Percentiles rank a stretch among this genome's conserved stretches.
Conservation (phyloP, 2,113 vertebrate species). For the Scytalopus superciliaris region DNA sequence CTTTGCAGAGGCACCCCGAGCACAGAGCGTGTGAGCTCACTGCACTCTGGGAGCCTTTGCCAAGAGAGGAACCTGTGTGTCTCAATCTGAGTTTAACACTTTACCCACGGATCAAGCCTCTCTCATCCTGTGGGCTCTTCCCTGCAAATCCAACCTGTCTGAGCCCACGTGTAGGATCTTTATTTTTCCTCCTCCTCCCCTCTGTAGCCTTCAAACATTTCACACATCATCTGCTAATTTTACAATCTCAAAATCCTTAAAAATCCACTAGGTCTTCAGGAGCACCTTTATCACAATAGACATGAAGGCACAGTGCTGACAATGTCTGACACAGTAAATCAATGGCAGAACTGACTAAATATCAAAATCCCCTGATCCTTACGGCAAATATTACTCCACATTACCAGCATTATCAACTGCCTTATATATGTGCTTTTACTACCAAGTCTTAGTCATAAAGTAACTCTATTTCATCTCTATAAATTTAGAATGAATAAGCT, state of each 20-base stretch:
- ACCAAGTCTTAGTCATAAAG: neutral
- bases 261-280: neutral
- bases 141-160: neutral
- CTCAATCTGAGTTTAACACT: neutral
- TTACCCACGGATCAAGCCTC: neutral
- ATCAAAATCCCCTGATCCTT: neutral
- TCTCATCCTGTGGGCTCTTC: neutral
- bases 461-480: neutral
- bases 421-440: neutral
- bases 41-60: neutral
- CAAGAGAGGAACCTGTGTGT: neutral
- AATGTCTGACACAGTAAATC: neutral
- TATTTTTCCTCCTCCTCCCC: neutral
- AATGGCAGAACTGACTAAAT: neutral
- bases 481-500: neutral
- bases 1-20: neutral
- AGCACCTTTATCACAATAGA: neutral
- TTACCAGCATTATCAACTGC: neutral
- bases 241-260: neutral
- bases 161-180: rapidly evolving
- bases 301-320: neutral
- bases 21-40: neutral
- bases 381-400: neutral
- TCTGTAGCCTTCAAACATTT: neutral
- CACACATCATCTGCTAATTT: neutral